These are phyloP conservation scores for Emys orbicularis DNA, from an alignment of 2,797 vertebrate species.

Conservation along the genomic window DNA sequence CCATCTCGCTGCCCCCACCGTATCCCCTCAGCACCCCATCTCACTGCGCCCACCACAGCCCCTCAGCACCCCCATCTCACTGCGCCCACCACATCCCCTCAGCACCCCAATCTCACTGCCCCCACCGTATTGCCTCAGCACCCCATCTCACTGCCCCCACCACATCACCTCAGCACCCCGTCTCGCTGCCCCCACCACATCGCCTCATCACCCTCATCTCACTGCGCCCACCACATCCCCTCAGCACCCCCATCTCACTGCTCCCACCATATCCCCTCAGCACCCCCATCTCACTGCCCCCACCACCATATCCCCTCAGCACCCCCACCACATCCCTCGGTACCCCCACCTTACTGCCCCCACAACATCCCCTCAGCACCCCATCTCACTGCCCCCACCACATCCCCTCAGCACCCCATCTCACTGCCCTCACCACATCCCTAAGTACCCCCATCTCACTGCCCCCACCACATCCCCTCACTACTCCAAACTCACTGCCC, in stretches of 20 bases:
- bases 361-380: not conserved
- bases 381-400: not conserved
- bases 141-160: too few species aligned
- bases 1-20: too few species aligned
- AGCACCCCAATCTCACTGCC: not conserved
- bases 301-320: too few species aligned
- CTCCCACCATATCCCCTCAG: not conserved
- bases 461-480: not conserved
- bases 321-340: not conserved
- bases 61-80: too few species aligned
- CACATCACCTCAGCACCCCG: too few species aligned
- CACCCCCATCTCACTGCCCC: too few species aligned
- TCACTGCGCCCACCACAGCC: not conserved
- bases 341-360: not conserved
- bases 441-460: accelerated
- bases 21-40: not conserved
- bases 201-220: not conserved
- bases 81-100: too few species aligned
- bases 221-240: not conserved
- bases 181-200: not conserved
- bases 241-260: too few species aligned
- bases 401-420: too few species aligned
- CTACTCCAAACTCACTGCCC: too few species aligned
- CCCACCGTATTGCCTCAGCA: not conserved
- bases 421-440: not conserved